A percentile compares a stretch with the other conserved stretches of the same genome.
phyloP scores from a whole-genome alignment of 2,113 vertebrate species.

The pig (Sus scrofa) region T2T-Sscrofa CM000830.6:7447001-7447500 shows the following conservation, averaged over 20 bases:
- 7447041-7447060: neutral
- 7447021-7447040: neutral
- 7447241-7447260: neutral
- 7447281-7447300: fast-evolving
- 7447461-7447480: fast-evolving
- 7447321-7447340: neutral
- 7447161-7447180: neutral
- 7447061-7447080: fast-evolving
- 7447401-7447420: neutral
- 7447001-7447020: neutral
- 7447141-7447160: neutral
- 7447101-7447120: fast-evolving
- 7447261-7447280: fast-evolving
- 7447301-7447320: fast-evolving
- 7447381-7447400: neutral
- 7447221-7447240: neutral
- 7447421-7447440: fast-evolving
- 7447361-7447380: neutral
- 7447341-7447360: neutral
- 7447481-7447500: fast-evolving
- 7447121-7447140: neutral
- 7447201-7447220: fast-evolving
- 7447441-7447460: neutral
- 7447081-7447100: neutral
- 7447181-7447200: fast-evolving